These are phyloP conservation scores for Erpobdella octoculata DNA, from an alignment of 2,888 invertebrate genomes.

Conservation along the genomic window DNA sequence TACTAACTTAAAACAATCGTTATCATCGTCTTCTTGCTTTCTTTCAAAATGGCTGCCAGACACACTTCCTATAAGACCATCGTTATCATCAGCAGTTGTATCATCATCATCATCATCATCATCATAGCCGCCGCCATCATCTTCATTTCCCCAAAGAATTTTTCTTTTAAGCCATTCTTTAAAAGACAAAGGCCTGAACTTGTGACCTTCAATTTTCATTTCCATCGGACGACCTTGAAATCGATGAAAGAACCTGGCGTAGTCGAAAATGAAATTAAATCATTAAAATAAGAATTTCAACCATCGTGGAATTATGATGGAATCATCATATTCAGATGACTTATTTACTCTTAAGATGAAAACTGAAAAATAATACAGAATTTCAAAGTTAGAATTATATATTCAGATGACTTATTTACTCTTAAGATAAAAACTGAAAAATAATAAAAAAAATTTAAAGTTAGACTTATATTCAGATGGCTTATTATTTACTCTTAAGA, in stretches of 20 bases:
- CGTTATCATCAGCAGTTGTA: neutral
- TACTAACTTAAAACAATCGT: conserved; percentile 6
- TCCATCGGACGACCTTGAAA: neutral
- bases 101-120: neutral
- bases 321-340: too few species aligned
- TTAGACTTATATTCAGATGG: too few species aligned
- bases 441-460: too few species aligned
- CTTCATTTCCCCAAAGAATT: neutral
- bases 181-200: neutral
- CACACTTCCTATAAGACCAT: neutral
- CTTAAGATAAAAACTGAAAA: too few species aligned
- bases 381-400: too few species aligned
- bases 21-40: neutral
- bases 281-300: too few species aligned
- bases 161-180: neutral
- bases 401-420: too few species aligned
- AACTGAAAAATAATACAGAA: too few species aligned
- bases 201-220: neutral
- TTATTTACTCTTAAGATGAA: too few species aligned
- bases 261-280: neutral
- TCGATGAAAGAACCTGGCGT: too few species aligned
- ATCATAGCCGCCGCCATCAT: neutral
- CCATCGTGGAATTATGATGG: too few species aligned
- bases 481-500: too few species aligned
- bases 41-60: neutral